A percentile compares a stretch with the other conserved stretches of the same genome.
Evolutionary conservation across 2,797 vertebrate genomes (phyloP).

Genomic region (Lates japonicus): DNA sequence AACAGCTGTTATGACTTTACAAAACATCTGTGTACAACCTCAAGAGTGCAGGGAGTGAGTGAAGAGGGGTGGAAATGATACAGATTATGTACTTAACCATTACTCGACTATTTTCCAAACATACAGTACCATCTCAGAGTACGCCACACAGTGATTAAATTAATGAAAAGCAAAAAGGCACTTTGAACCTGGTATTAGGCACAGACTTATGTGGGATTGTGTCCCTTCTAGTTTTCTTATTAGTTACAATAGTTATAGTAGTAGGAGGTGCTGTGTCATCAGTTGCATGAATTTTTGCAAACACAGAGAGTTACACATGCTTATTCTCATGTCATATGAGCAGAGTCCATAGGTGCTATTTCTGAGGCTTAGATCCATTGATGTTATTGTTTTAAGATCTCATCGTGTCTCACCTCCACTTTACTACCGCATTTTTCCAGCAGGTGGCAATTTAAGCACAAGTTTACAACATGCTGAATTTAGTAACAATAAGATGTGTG

Average conservation of each 20-base stretch:
- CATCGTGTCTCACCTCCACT: neutral
- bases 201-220: neutral
- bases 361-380: neutral
- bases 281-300: too few relatives aligned
- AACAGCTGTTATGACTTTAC: neutral
- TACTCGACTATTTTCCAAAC: neutral
- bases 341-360: neutral
- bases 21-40: neutral
- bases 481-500: neutral
- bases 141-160: too few relatives aligned
- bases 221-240: neutral
- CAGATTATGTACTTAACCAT: neutral
- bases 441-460: constrained; percentile 29
- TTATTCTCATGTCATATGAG: too few relatives aligned
- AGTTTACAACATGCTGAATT: neutral
- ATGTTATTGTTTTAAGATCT: neutral
- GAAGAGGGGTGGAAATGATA: neutral
- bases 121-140: neutral
- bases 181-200: neutral
- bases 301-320: too few relatives aligned
- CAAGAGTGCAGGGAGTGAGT: neutral
- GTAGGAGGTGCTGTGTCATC: neutral
- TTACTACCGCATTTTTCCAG: constrained; percentile 5
- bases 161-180: neutral
- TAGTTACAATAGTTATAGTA: neutral